Evolutionary conservation across 2,888 invertebrate species (phyloP).

Genomic region (Peribatodes rhomboidaria): DNA sequence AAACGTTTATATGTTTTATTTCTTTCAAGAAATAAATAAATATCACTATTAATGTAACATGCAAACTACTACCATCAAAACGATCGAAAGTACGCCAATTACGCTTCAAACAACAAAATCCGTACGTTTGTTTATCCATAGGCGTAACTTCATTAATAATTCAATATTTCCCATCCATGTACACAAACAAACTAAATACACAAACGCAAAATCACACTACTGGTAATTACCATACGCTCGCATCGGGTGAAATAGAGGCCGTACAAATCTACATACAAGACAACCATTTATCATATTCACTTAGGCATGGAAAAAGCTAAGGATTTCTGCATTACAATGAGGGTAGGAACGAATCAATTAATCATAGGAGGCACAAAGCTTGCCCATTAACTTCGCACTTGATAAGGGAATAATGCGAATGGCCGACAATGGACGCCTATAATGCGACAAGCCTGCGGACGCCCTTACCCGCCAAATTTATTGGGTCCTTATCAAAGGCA

Average conservation of each 20-base stretch:
- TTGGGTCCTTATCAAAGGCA: constrained; percentile 76
- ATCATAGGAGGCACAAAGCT: constrained; percentile 83
- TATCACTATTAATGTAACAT: constrained; percentile 11
- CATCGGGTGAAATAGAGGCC: constrained; percentile 48
- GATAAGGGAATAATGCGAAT: constrained; percentile 83
- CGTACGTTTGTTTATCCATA: constrained; percentile 47
- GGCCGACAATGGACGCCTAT: constrained; percentile 71
- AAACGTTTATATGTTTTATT: no score
- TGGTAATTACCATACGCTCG: constrained; percentile 63
- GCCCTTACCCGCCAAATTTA: constrained; percentile 67
- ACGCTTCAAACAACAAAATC: constrained; percentile 28
- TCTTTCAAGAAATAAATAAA: constrained; percentile 18
- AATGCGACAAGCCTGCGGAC: constrained; percentile 69
- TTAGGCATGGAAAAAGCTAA: constrained; percentile 76
- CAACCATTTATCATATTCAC: constrained; percentile 72
- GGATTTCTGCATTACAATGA: constrained; percentile 84
- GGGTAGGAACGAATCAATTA: constrained; percentile 80
- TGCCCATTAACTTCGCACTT: constrained; percentile 84
- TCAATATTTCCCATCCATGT: constrained; percentile 51
- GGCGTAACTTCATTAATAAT: constrained; percentile 56
- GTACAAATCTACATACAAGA: constrained; percentile 54
- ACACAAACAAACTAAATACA: constrained; percentile 48
- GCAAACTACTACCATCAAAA: constrained; percentile 18
- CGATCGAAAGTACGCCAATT: constrained; percentile 13
- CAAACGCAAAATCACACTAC: constrained; percentile 56